Base-by-base conservation (phyloP, 2,113 vertebrate species). In the Pica pica region DNA sequence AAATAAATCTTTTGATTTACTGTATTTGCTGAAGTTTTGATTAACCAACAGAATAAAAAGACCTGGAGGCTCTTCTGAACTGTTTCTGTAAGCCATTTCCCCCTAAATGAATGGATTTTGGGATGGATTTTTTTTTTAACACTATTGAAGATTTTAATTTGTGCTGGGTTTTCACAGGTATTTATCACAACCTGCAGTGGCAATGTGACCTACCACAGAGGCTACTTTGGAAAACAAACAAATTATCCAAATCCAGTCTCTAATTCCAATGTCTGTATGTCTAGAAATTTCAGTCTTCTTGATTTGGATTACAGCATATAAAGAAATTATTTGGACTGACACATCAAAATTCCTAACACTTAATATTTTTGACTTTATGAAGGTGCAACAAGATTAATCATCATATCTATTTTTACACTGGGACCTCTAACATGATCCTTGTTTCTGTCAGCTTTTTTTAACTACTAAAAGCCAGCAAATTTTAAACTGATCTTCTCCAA, bases 1-100 rank as follows among this genome's bases (percentile, higher is more conserved):
- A 94, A 96, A 89, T 44, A 78, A 81, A 23, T 81, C 13, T 95
- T 97, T 96, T 95, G 33, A 95, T 96, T 96, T 97, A 91, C 16
- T 67, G 12, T 82, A 67, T 80, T 85, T 67, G 39, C 76, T 94
- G 80, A 74, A 60, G 47, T 96, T 97, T 92, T 95, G 95, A 94
- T 94, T 94, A 94, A 83, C 30, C 39, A 93, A 83, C 39, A 69
- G 82, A 92, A 61, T 9, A 47, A 27, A 89, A 94, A 78, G 65
- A 92, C 68, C 49, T 87, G 60, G 16, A 64, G 56, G 56, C 63
- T 94, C 35, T 55, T 64, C 49, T 81, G 53, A 52, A 84, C 42
- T 6, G 4, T 9, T 59, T 94, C 50, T 50, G 55, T 71, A 59
- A 69, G 59, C 13, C 35, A 53, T 93, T 95, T 89, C 6, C 4